phyloP scores from a whole-genome alignment of 2,797 vertebrate species.

The Spheniscus humboldti region DNA sequence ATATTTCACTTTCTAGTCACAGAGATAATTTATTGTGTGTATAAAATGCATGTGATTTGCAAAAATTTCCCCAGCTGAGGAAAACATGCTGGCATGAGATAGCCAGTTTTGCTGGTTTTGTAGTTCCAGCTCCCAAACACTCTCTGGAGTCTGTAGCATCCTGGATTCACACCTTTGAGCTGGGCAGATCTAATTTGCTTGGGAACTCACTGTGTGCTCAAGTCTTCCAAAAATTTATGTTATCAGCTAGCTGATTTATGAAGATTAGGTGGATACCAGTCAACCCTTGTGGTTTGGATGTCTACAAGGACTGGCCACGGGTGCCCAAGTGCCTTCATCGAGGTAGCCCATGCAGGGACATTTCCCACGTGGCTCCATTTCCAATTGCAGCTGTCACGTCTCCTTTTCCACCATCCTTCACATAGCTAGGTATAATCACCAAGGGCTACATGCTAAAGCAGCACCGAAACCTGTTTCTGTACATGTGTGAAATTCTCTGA shows the following conservation, averaged over 20 bases:
- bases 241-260: neutral
- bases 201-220: neutral
- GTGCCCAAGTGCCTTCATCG: neutral
- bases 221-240: neutral
- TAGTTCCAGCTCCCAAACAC: neutral
- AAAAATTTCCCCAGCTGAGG: neutral
- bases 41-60: neutral
- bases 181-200: neutral
- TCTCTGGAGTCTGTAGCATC: neutral
- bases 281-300: neutral
- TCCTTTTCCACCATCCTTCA: neutral
- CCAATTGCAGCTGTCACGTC: neutral
- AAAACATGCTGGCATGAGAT: neutral
- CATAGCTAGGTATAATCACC: fast-evolving
- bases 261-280: neutral
- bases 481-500: neutral
- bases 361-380: neutral
- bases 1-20: neutral
- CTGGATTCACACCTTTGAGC: neutral
- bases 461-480: neutral
- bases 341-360: neutral
- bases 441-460: neutral
- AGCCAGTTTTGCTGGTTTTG: neutral
- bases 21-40: neutral
- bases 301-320: neutral